A percentile compares a stretch with the other conserved stretches of the same genome.
Evolutionary conservation across 2,797 vertebrate species (phyloP).

Genomic region (Cirrhinus mrigala): DNA sequence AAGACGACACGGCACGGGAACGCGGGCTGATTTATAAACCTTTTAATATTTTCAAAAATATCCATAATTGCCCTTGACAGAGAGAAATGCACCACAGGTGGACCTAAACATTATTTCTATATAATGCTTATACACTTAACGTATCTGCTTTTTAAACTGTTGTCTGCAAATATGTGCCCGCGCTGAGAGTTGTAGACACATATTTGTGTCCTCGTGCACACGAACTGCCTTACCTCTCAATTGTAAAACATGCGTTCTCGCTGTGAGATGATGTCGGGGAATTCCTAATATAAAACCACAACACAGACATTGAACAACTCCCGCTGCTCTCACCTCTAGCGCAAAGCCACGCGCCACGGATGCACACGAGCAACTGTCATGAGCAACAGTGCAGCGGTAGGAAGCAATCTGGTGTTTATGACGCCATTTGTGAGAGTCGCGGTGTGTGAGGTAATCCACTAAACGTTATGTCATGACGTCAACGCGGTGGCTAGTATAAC

Average conservation of each 20-base stretch:
- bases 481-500: not conserved
- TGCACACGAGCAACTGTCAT: not conserved
- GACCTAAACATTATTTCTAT: not conserved
- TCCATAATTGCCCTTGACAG: not conserved
- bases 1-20: not conserved
- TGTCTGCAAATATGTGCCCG: slow-evolving; percentile 1
- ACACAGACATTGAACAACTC: not conserved
- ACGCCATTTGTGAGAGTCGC: slow-evolving; percentile 19
- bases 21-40: not conserved
- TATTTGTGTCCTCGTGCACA: not conserved
- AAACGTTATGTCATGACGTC: not conserved
- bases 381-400: not conserved
- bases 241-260: not conserved
- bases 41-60: not conserved
- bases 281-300: not conserved
- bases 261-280: not conserved
- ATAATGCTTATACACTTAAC: not conserved
- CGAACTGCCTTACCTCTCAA: slow-evolving; percentile 11
- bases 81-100: not conserved
- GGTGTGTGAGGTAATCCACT: not conserved
- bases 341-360: slow-evolving; percentile 1
- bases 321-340: not conserved
- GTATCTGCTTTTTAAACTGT: not conserved
- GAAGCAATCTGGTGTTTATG: not conserved
- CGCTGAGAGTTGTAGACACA: not conserved